Conservation (phyloP, 2,888 invertebrate species). For the Caenorhabditis sp. region DNA sequence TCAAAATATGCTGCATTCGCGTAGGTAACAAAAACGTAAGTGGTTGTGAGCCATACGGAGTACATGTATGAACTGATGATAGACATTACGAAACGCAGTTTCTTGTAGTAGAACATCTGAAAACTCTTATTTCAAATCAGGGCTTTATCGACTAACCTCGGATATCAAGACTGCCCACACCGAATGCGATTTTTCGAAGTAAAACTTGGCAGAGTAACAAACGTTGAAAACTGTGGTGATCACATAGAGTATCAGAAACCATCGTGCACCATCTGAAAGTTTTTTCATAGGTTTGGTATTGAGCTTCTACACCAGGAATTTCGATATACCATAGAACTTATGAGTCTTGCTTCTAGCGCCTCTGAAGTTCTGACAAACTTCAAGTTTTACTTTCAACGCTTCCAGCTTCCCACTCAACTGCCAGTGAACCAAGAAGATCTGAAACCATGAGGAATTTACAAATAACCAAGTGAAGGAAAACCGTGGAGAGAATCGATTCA, state of each 20-base stretch:
- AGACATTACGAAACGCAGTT: conserved; percentile 50
- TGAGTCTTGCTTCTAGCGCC: conserved; percentile 27
- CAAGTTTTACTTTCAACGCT: conserved; percentile 30
- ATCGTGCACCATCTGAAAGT: conserved; percentile 28
- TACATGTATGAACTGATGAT: conserved; percentile 63
- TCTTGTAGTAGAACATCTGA: conserved; percentile 65
- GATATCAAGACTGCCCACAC: conserved; percentile 54
- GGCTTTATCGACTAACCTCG: not conserved
- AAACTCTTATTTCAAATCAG: not conserved
- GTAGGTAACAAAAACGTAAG: conserved; percentile 63
- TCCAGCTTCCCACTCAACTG: conserved; percentile 62
- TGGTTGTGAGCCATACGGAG: conserved; percentile 62
- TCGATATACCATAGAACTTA: conserved; percentile 42
- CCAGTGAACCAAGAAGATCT: conserved; percentile 65
- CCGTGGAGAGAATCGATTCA: conserved; percentile 46
- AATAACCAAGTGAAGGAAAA: not conserved
- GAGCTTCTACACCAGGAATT: no score
- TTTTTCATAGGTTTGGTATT: not conserved
- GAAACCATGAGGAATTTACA: not conserved
- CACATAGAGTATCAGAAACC: conserved; percentile 53
- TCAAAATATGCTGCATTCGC: conserved; percentile 65
- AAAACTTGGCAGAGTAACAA: conserved; percentile 59
- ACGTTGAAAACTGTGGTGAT: conserved; percentile 44
- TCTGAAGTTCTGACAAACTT: conserved; percentile 39
- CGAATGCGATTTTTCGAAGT: conserved; percentile 56